Percentiles rank a stretch among this genome's conserved stretches.
These are phyloP conservation scores for Ctenomys sociabilis DNA, from an alignment of 2,113 vertebrate species.

Conservation along the genomic window DNA sequence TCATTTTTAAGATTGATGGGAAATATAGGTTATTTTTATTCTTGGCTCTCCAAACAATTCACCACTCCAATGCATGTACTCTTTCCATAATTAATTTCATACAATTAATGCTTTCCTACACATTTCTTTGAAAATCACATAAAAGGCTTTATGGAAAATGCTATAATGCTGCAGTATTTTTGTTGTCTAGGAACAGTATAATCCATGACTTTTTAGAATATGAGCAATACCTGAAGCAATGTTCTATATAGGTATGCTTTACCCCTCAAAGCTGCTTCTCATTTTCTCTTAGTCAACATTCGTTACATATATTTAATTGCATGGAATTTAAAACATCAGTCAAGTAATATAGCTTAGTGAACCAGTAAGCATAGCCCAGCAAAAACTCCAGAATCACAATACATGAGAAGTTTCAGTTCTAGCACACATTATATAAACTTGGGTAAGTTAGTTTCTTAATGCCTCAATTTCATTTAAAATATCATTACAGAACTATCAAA, in stretches of 20 bases:
- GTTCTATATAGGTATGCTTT: background rate
- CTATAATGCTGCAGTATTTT: background rate
- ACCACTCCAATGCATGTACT: background rate
- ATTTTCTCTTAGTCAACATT: background rate
- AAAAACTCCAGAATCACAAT: conserved; percentile 6
- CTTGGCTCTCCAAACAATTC: conserved; percentile 18
- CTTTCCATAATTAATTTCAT: background rate
- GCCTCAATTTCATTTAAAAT: conserved; percentile 3
- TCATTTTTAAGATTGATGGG: background rate
- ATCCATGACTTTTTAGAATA: conserved; percentile 5
- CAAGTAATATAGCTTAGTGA: background rate
- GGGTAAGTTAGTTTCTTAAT: background rate
- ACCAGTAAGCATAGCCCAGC: background rate
- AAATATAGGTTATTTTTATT: background rate
- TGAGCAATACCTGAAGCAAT: background rate
- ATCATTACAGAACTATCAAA: background rate
- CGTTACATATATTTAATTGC: conserved; percentile 3
- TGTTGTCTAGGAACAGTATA: background rate
- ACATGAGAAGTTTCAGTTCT: background rate
- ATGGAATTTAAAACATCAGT: conserved; percentile 17
- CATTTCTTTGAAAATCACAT: background rate
- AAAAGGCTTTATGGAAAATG: conserved; percentile 39
- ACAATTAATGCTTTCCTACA: background rate
- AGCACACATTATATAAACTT: background rate
- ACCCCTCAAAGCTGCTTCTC: conserved; percentile 11